phyloP scores from a whole-genome alignment of 1,140 invertebrate species.

The Leptoteleia sp. region DNA sequence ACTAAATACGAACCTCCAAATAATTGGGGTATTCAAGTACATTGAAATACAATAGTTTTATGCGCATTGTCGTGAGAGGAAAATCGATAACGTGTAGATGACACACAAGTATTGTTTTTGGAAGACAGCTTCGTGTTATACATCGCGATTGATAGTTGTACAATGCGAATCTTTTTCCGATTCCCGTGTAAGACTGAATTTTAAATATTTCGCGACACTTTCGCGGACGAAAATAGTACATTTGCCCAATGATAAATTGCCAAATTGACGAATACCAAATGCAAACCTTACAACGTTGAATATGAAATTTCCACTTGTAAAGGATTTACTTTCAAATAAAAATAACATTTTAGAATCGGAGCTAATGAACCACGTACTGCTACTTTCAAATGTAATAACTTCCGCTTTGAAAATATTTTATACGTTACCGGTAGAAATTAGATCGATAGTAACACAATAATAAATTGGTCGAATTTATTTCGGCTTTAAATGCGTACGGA shows the following conservation, averaged over 20 bases:
- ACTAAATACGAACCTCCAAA: background rate
- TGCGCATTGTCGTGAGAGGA: constrained; percentile 15
- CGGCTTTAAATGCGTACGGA: too few species aligned
- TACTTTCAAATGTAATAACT: background rate
- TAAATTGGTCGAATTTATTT: too few species aligned
- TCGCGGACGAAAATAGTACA: too few species aligned
- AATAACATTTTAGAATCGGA: constrained; percentile 4
- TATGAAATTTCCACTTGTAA: background rate
- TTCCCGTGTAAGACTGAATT: constrained; percentile 20
- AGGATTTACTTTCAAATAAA: constrained; percentile 1
- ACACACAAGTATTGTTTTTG: constrained; percentile 39
- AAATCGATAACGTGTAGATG: constrained; percentile 42
- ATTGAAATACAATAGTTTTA: constrained; percentile 17
- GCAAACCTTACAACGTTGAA: background rate
- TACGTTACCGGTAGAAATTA: too few species aligned
- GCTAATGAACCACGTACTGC: background rate
- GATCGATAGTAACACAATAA: too few species aligned
- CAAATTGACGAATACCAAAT: background rate
- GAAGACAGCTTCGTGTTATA: constrained; percentile 18
- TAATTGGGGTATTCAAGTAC: background rate
- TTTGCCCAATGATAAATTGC: too few species aligned
- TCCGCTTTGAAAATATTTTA: background rate
- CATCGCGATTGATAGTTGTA: constrained; percentile 25
- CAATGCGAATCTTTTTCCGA: constrained; percentile 34
- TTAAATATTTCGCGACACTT: too few species aligned